These are phyloP conservation scores for Hoplias malabaricus DNA, from an alignment of 2,113 vertebrate genomes.

Conservation along the genomic window DNA sequence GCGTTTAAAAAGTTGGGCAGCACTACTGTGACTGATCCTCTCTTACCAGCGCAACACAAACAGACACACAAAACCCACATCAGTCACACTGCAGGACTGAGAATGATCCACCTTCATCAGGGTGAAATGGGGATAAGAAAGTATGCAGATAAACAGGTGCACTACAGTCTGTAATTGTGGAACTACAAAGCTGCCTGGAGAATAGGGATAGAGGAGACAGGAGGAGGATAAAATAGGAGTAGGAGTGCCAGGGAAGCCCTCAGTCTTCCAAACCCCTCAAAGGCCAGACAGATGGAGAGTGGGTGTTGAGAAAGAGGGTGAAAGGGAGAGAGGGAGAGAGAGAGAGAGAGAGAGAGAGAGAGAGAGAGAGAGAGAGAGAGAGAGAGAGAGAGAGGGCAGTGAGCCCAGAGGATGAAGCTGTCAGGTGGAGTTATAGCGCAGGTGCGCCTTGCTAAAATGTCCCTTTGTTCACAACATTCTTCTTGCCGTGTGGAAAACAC, in stretches of 20 bases:
- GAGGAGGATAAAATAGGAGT: conserved; percentile 10
- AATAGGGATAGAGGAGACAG: neutral
- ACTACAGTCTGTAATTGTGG: too few species aligned
- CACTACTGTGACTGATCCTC: too few species aligned
- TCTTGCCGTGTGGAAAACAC: conserved; percentile 32
- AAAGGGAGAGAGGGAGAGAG: neutral
- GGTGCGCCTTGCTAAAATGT: conserved; percentile 54
- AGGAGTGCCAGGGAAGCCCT: conserved; percentile 36
- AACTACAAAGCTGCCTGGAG: conserved; percentile 25
- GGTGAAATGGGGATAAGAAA: too few species aligned
- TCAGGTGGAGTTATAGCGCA: conserved; percentile 59
- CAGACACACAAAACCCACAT: too few species aligned
- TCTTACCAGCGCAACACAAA: too few species aligned
- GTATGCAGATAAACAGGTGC: too few species aligned
- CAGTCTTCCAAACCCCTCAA: conserved; percentile 14
- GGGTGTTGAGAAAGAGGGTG: neutral
- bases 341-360: neutral
- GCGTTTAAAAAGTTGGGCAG: too few species aligned
- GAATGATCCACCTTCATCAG: too few species aligned
- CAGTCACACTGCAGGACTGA: too few species aligned
- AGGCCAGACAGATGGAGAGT: conserved; percentile 32
- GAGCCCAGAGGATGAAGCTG: conserved; percentile 59
- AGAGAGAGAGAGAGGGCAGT: neutral
- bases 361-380: neutral
- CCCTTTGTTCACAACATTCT: conserved; percentile 55